A percentile compares a stretch with the other conserved stretches of the same genome.
Conservation (phyloP, 2,888 invertebrate genomes). For the Pristionchus mayeri region DNA sequence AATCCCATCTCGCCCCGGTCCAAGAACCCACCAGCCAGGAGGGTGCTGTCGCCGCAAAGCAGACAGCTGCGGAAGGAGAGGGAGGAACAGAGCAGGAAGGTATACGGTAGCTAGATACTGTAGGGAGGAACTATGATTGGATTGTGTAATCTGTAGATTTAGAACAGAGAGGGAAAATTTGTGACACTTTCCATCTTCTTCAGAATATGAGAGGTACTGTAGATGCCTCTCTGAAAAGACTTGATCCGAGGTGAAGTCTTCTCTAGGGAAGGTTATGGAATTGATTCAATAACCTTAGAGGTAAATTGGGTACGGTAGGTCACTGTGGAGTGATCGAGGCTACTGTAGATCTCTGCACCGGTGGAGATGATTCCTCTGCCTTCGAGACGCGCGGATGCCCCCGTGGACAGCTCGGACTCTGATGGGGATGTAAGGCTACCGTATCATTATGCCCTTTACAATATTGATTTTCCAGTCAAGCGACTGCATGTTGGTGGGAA, state of each 20-base stretch:
- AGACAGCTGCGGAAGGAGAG: constrained; percentile 40
- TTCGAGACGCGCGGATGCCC: background rate
- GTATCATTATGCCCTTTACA: too few relatives aligned
- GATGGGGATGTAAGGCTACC: constrained; percentile 13
- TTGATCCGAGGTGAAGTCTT: too few relatives aligned
- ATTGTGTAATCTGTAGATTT: too few relatives aligned
- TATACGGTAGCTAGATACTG: background rate
- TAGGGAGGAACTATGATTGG: background rate
- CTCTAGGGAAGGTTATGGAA: too few relatives aligned
- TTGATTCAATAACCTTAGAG: too few relatives aligned
- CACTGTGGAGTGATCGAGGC: background rate
- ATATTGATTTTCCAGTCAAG: background rate
- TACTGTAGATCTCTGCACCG: constrained; percentile 10
- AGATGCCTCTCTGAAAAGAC: too few relatives aligned
- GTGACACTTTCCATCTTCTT: too few relatives aligned
- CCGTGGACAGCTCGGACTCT: background rate
- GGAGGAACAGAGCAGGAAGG: constrained; percentile 40
- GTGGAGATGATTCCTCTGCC: constrained; percentile 43
- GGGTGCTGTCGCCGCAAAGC: constrained; percentile 33
- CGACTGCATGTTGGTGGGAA: constrained; percentile 7
- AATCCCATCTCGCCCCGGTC: constrained; percentile 9
- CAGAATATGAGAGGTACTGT: too few relatives aligned
- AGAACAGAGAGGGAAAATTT: too few relatives aligned
- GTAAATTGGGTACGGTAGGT: background rate
- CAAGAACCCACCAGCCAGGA: constrained; percentile 11